phyloP scores from a whole-genome alignment of 1,140 invertebrate species.

The Sinella curviseta region DNA sequence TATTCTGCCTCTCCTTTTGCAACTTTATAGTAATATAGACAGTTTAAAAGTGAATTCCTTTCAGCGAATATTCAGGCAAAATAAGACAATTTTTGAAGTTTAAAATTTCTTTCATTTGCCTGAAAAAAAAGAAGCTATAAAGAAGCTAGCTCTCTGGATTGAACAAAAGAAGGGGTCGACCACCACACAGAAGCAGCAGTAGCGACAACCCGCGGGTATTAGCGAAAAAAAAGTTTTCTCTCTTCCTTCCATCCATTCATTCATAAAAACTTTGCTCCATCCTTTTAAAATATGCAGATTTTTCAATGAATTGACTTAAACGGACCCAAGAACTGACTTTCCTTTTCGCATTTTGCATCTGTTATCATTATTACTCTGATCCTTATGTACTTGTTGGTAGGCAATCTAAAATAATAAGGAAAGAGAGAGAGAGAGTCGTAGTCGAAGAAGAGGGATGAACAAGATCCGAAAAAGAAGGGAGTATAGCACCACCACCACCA shows the following conservation, averaged over 20 bases:
- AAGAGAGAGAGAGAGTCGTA: no score
- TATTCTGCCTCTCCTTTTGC: no score
- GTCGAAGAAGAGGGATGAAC: no score
- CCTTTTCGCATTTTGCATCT: no score
- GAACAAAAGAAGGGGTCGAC: background rate
- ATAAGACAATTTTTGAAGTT: background rate
- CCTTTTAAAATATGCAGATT: background rate
- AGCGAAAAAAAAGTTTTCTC: background rate
- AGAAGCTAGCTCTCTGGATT: background rate
- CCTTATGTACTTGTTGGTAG: no score
- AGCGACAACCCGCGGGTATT: background rate
- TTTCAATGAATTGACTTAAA: slow-evolving; percentile 13
- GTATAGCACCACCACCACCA: no score
- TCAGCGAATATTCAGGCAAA: background rate
- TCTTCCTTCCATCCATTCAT: background rate
- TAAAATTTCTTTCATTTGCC: background rate
- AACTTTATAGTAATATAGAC: no score
- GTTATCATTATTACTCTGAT: no score
- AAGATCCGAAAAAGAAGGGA: no score
- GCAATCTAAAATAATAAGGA: no score
- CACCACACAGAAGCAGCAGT: background rate
- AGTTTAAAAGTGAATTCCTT: no score
- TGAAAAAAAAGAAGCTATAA: background rate
- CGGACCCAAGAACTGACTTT: background rate
- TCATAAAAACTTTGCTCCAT: no score